phyloP scores from a whole-genome alignment of 2,113 vertebrate species.

The Antechinus flavipes region DNA sequence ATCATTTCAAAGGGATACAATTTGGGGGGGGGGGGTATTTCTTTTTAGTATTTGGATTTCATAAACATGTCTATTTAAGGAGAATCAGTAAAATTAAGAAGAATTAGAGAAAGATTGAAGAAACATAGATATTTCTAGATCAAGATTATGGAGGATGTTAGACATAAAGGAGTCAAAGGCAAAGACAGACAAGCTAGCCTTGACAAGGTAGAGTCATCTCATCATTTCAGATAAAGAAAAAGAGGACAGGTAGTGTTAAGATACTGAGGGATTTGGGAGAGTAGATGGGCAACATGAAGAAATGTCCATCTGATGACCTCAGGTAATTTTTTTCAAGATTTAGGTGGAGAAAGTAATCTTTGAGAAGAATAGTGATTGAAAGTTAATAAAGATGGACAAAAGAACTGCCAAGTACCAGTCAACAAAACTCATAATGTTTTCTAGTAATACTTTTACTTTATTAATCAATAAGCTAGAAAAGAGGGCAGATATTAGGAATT shows the following conservation, averaged over 20 bases:
- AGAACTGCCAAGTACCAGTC: neutral
- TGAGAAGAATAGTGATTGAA: neutral
- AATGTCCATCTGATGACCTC: neutral
- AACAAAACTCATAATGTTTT: neutral
- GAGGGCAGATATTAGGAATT: neutral
- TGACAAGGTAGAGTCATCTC: neutral
- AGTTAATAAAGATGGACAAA: neutral
- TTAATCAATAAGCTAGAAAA: neutral
- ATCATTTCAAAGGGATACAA: neutral
- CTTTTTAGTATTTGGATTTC: neutral
- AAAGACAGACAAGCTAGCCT: neutral
- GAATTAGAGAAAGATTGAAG: neutral
- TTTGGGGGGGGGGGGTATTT: neutral
- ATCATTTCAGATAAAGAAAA: neutral
- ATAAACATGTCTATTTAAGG: neutral
- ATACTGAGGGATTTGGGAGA: neutral
- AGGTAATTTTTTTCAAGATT: neutral
- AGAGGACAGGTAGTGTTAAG: neutral
- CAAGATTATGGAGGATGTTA: neutral
- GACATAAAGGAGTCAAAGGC: neutral
- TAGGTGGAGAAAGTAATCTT: neutral
- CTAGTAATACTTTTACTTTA: neutral
- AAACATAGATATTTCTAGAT: neutral
- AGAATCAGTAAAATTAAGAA: neutral
- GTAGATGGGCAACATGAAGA: neutral